A percentile compares a stretch with the other conserved stretches of the same genome.
phyloP scores from a whole-genome alignment of 2,888 invertebrate genomes.

The Thereva nobilitata region DNA sequence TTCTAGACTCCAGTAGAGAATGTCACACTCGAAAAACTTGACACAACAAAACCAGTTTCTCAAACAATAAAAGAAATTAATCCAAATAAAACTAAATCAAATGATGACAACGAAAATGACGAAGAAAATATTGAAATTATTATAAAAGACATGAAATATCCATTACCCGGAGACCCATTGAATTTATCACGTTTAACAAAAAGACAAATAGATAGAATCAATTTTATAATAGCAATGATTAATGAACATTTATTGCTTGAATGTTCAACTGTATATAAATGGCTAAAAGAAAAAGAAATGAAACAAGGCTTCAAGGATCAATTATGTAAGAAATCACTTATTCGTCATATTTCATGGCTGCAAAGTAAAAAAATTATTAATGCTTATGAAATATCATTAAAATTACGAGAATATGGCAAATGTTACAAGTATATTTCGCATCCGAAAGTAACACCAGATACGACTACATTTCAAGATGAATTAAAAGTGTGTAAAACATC shows the following conservation, averaged over 20 bases:
- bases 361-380: constrained; percentile 51
- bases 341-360: constrained; percentile 64
- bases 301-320: constrained; percentile 64
- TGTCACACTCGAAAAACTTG: no score
- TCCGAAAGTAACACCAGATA: constrained; percentile 50
- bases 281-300: constrained; percentile 62
- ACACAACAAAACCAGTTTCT: no score
- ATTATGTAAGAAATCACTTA: constrained; percentile 63
- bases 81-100: no score
- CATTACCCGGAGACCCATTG: not conserved
- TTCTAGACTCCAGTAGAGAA: no score
- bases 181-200: constrained; percentile 32
- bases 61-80: no score
- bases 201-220: constrained; percentile 61
- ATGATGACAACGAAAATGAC: no score
- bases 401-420: constrained; percentile 47
- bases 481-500: constrained; percentile 37
- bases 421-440: constrained; percentile 51
- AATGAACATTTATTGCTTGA: constrained; percentile 65
- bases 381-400: constrained; percentile 50
- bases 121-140: not conserved
- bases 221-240: constrained; percentile 65
- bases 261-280: constrained; percentile 60
- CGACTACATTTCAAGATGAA: constrained; percentile 48
- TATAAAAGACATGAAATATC: no score